Evolutionary conservation across 1,140 invertebrate species (phyloP).

Genomic region (Drosophila sucinea): DNA sequence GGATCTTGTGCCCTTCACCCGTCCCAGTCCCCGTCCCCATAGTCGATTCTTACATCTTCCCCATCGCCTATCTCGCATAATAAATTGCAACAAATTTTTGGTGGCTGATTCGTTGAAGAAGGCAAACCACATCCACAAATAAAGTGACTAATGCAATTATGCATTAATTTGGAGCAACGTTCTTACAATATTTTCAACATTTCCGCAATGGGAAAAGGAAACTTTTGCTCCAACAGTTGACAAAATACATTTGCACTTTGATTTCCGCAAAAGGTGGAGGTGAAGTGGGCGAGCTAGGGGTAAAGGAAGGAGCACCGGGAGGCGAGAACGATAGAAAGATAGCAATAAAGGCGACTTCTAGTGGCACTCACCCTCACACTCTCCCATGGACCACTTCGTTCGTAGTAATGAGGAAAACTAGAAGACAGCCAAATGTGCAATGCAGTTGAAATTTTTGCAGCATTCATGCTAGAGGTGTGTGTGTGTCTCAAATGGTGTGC

Average conservation of each 20-base stretch:
- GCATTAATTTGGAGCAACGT: constrained; percentile 65
- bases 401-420: constrained; percentile 32
- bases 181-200: constrained; percentile 64
- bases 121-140: constrained; percentile 36
- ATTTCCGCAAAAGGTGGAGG: constrained; percentile 46
- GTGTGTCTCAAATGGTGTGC: constrained; percentile 67
- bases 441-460: constrained; percentile 22
- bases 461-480: constrained; percentile 41
- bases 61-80: constrained; percentile 24
- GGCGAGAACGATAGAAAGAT: background rate
- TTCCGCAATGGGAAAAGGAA: constrained; percentile 55
- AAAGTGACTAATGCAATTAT: constrained; percentile 78
- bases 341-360: background rate
- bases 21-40: background rate
- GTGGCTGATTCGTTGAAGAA: constrained; percentile 25
- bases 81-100: constrained; percentile 76
- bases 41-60: background rate
- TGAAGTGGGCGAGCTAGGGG: background rate
- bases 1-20: background rate
- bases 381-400: background rate
- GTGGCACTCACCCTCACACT: constrained; percentile 3
- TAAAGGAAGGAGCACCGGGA: background rate
- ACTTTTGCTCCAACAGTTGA: constrained; percentile 54
- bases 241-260: constrained; percentile 75
- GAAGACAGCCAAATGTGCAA: constrained; percentile 50